phyloP scores from a whole-genome alignment of 1,140 invertebrate species.

The Dreissena rostriformis region DNA sequence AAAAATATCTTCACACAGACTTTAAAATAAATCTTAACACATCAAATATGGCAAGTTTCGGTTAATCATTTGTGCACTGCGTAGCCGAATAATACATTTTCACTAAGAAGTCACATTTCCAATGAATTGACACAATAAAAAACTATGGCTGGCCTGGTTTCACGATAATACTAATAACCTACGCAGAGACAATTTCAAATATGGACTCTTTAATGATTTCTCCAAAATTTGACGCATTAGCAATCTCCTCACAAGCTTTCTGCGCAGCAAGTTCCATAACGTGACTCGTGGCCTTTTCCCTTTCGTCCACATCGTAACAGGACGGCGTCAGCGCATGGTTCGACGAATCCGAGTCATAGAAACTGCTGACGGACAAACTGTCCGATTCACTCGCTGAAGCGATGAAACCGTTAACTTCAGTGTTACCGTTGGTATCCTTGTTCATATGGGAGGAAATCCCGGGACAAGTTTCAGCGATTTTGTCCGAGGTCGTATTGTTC shows the following conservation, averaged over 20 bases:
- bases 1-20: no score
- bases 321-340: slow-evolving; percentile 25
- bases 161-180: background rate
- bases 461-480: slow-evolving; percentile 75
- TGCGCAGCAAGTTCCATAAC: slow-evolving; percentile 34
- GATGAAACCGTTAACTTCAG: slow-evolving; percentile 26
- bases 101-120: no score
- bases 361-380: slow-evolving; percentile 44
- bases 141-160: no score
- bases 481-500: slow-evolving; percentile 76
- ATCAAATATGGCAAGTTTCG: no score
- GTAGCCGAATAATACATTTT: no score
- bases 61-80: no score
- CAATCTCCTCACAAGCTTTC: slow-evolving; percentile 18
- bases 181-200: slow-evolving; percentile 93
- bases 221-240: slow-evolving; percentile 88
- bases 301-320: slow-evolving; percentile 30
- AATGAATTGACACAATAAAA: no score
- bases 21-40: no score
- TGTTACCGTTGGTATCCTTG: slow-evolving; percentile 35
- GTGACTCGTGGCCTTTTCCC: slow-evolving; percentile 19
- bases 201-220: slow-evolving; percentile 96
- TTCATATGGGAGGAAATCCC: slow-evolving; percentile 77
- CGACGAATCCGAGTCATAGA: slow-evolving; percentile 51
- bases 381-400: slow-evolving; percentile 38